Conservation (phyloP, 2,113 vertebrate species). For the Bambusicola thoracicus region DNA sequence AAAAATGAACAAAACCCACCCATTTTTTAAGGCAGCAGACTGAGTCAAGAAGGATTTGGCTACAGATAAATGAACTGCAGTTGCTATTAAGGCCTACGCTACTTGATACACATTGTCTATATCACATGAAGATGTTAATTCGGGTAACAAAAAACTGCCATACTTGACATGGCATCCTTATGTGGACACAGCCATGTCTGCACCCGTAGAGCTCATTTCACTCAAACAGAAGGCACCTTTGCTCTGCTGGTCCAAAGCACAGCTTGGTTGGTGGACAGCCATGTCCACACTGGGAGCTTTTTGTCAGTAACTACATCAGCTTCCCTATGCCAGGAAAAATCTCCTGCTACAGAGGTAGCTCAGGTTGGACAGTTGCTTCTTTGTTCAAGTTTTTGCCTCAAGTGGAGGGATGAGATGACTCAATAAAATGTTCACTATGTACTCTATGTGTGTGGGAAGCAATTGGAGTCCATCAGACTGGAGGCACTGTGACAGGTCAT, state of each 20-base stretch:
- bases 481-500: neutral
- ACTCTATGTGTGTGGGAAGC: neutral
- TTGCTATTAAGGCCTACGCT: neutral
- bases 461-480: neutral
- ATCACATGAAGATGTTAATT: neutral
- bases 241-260: neutral
- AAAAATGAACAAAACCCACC: neutral
- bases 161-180: neutral
- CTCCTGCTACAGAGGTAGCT: neutral
- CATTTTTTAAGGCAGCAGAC: neutral
- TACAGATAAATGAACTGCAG: neutral
- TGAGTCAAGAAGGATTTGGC: neutral
- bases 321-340: neutral
- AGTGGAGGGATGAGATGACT: neutral
- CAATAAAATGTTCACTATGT: neutral
- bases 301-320: neutral
- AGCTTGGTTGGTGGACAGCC: neutral
- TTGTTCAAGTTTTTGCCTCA: neutral
- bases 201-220: neutral
- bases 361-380: neutral
- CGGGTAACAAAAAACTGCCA: neutral
- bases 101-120: fast-evolving
- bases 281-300: neutral
- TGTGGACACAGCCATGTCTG: fast-evolving
- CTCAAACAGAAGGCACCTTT: neutral